Evolutionary conservation across 2,888 invertebrate genomes (phyloP).

Genomic region (Ophion slaviceki): DNA sequence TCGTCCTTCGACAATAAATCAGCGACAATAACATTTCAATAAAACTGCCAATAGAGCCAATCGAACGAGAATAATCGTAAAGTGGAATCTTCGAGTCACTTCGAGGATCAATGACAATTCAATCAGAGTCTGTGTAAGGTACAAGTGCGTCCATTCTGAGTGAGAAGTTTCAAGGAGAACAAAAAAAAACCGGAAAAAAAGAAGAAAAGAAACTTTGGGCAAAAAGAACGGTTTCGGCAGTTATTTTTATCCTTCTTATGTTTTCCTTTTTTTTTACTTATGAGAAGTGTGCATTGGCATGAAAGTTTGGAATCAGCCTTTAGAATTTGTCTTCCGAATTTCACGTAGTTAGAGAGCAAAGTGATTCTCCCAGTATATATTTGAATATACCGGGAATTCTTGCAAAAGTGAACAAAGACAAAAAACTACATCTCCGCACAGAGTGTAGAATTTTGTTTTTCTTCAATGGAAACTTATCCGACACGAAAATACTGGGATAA

Average conservation of each 20-base stretch:
- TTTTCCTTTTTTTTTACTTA: background rate
- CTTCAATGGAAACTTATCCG: background rate
- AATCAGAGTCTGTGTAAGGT: conserved; percentile 80
- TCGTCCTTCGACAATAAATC: conserved; percentile 11
- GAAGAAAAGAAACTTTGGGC: background rate
- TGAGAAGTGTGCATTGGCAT: conserved; percentile 50
- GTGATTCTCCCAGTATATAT: conserved; percentile 7
- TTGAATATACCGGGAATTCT: background rate
- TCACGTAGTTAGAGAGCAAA: conserved; percentile 22
- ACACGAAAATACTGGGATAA: conserved; percentile 16
- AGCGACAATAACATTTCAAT: conserved; percentile 61
- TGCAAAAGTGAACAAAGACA: background rate
- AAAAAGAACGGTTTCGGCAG: conserved; percentile 17
- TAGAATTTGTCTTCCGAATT: conserved; percentile 27
- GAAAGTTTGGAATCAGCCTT: conserved; percentile 18
- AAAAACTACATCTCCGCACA: background rate
- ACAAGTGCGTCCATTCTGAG: conserved; percentile 77
- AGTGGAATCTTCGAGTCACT: background rate
- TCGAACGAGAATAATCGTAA: background rate
- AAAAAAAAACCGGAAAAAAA: conserved; percentile 12
- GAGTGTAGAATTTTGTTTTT: background rate
- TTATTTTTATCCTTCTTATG: conserved; percentile 7
- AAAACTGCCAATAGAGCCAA: conserved; percentile 28
- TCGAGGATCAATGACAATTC: conserved; percentile 10
- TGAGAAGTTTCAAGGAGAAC: conserved; percentile 23